Conservation (phyloP, 2,113 vertebrate genomes). For the Phrynosoma platyrhinos region DNA sequence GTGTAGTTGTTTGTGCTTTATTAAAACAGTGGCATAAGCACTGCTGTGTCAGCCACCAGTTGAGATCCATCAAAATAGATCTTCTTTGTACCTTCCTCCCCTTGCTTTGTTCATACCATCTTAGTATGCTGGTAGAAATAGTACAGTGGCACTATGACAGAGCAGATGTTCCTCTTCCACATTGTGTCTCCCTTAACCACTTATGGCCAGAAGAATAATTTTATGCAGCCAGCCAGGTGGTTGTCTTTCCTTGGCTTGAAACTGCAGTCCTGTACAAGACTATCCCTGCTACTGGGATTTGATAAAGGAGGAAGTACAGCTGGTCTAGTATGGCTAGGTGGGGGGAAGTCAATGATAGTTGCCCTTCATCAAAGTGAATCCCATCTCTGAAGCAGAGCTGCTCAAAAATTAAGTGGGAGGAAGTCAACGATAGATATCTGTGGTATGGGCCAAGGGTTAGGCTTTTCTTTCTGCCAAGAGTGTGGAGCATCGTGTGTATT, state of each 20-base stretch:
- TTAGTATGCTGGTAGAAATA: background rate
- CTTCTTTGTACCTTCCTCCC: background rate
- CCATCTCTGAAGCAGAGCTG: background rate
- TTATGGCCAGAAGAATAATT: background rate
- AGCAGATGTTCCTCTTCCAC: background rate
- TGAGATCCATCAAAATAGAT: too few species aligned
- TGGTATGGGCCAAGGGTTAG: background rate
- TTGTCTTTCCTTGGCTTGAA: background rate
- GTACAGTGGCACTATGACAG: too few species aligned
- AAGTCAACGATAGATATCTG: background rate
- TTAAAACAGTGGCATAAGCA: background rate
- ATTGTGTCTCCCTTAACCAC: background rate
- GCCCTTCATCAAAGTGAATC: background rate
- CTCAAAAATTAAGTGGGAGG: slow-evolving; percentile 14
- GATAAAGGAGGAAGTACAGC: background rate
- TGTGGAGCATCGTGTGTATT: slow-evolving; percentile 8
- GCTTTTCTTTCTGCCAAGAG: slow-evolving; percentile 11
- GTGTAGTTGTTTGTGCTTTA: background rate
- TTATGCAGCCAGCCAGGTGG: background rate
- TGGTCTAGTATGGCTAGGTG: background rate
- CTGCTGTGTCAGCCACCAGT: background rate
- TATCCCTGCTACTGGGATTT: background rate
- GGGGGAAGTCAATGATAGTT: background rate
- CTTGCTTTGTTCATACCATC: background rate
- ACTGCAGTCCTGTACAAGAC: background rate